Conservation (phyloP, 2,888 invertebrate genomes). For the Tiliacea citrago region DNA sequence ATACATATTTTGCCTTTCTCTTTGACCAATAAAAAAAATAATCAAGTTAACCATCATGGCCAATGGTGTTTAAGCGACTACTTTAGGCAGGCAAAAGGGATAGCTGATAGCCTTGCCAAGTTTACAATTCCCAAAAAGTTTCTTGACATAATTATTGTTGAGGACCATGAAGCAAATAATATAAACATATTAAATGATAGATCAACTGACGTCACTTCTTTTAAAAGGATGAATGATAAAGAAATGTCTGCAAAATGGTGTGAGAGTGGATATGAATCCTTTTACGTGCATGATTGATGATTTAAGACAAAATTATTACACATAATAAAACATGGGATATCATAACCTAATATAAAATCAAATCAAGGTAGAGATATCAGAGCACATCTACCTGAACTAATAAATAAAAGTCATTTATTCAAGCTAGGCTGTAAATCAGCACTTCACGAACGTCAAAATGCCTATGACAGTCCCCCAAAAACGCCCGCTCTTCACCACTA, state of each 20-base stretch:
- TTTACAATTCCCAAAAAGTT: slow-evolving; percentile 63
- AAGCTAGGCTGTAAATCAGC: too few relatives aligned
- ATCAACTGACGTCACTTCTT: slow-evolving; percentile 2
- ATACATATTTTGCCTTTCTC: slow-evolving; percentile 62
- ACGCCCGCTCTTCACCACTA: too few relatives aligned
- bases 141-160: slow-evolving; percentile 54
- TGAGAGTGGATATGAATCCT: not conserved
- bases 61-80: slow-evolving; percentile 55
- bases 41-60: slow-evolving; percentile 62
- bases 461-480: too few relatives aligned
- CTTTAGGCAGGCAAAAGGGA: slow-evolving; percentile 62
- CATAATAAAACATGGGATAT: not conserved
- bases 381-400: not conserved
- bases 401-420: too few relatives aligned
- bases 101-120: slow-evolving; percentile 63
- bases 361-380: not conserved
- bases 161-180: slow-evolving; percentile 42
- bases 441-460: too few relatives aligned
- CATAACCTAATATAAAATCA: not conserved
- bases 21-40: slow-evolving; percentile 53
- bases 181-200: slow-evolving; percentile 15
- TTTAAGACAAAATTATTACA: not conserved
- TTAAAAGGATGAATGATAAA: not conserved
- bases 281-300: slow-evolving; percentile 14
- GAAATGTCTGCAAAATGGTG: not conserved